phyloP scores from a whole-genome alignment of 2,797 vertebrate genomes.

The Sebastes nivosus region DNA sequence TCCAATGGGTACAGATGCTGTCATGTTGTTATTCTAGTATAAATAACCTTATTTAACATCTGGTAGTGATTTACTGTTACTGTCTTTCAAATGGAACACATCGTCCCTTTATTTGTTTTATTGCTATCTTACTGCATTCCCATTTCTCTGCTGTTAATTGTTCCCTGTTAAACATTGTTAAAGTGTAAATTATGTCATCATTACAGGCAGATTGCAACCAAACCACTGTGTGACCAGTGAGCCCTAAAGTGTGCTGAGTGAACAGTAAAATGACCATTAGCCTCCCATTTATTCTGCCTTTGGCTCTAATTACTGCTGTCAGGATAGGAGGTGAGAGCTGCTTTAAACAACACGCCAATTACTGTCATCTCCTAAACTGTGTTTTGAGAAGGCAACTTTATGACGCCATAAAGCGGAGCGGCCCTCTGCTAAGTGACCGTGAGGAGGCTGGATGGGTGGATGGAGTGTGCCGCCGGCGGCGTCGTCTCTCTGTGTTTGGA shows the following conservation, averaged over 20 bases:
- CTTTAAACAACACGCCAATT: conserved; percentile 80
- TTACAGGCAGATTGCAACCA: not conserved
- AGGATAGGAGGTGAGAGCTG: conserved; percentile 77
- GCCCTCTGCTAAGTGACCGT: conserved; percentile 64
- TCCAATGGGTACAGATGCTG: not conserved
- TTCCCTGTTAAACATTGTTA: not conserved
- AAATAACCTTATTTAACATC: not conserved
- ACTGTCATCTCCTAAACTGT: conserved; percentile 80
- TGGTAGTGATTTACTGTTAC: not conserved
- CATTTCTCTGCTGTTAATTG: not conserved
- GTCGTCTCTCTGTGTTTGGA: conserved; percentile 35
- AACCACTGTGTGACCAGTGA: conserved; percentile 18
- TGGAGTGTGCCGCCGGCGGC: conserved; percentile 49
- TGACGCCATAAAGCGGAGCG: conserved; percentile 82
- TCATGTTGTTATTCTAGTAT: not conserved
- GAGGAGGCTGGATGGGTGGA: conserved; percentile 27
- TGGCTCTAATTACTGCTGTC: conserved; percentile 79
- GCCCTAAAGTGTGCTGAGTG: conserved; percentile 19
- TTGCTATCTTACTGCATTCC: not conserved
- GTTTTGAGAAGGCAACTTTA: conserved; percentile 85
- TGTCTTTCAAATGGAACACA: not conserved
- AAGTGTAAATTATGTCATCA: not conserved
- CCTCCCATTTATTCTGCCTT: conserved; percentile 48
- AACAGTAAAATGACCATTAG: conserved; percentile 52
- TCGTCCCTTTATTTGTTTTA: not conserved